phyloP scores from a whole-genome alignment of 2,797 vertebrate species.

The Taenioides sp. region DNA sequence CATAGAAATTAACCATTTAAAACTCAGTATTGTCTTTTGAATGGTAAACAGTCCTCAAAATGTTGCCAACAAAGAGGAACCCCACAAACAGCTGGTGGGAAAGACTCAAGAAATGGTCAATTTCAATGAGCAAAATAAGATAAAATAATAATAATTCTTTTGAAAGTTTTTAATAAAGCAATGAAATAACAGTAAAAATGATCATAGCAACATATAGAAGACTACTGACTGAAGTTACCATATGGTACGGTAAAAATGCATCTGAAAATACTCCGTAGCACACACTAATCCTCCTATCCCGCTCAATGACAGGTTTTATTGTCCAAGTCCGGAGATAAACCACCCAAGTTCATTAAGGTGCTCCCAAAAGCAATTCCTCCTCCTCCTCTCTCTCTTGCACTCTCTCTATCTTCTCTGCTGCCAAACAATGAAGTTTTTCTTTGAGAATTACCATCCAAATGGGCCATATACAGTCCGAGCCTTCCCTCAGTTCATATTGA shows the following conservation, averaged over 20 bases:
- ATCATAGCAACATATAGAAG: neutral
- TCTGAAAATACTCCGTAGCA: conserved; percentile 19
- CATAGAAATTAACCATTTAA: no score
- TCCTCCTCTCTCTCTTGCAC: neutral
- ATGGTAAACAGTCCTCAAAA: no score
- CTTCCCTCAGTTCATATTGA: conserved; percentile 41
- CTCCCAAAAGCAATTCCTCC: conserved; percentile 8
- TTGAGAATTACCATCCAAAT: conserved; percentile 45
- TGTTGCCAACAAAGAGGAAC: no score
- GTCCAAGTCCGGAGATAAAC: conserved; percentile 37
- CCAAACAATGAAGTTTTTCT: conserved; percentile 44
- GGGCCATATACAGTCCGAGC: conserved; percentile 35
- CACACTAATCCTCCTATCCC: conserved; percentile 56
- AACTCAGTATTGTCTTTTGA: no score
- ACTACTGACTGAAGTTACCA: neutral
- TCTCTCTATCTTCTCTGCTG: conserved; percentile 8
- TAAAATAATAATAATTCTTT: neutral
- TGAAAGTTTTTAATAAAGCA: neutral
- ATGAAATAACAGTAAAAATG: neutral
- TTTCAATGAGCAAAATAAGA: neutral
- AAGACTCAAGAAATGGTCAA: neutral
- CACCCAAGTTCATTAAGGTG: conserved; percentile 31
- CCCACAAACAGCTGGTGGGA: no score
- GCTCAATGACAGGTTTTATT: conserved; percentile 58
- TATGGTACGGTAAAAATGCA: neutral